Evolutionary conservation across 2,888 invertebrate genomes (phyloP), one percentile per base, ranked within the genome.

Genomic region (Saturnia pavonia): DNA sequence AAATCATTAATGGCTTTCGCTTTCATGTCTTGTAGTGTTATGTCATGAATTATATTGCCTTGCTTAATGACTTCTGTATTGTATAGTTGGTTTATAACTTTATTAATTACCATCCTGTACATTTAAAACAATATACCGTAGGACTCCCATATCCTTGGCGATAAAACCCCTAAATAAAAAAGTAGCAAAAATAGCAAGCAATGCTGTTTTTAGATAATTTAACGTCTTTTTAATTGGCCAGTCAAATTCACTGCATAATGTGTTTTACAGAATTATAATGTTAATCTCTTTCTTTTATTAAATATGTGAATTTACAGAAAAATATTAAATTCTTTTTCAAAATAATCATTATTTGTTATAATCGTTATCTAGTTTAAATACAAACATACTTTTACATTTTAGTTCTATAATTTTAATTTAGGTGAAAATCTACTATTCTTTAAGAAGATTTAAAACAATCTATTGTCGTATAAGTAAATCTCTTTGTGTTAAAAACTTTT

Each of bases 21-120:
- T 65, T 65, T 78, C 77, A 80, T 75, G 76, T 73, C 74, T 74
- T 77, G 72, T 78, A 78, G 77, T 76, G 77, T 73, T 74, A 76
- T 74, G 77, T 74, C 75, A 74, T 72, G 74, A 75, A 75, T 76
- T 74, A 76, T 75, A 77, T 74, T 71, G 70, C 76, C 75, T 74
- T 73, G 73, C 74, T 77, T 75, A 75, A 71, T 72, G 76, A 67
- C 72, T 75, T 69, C 60, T 72, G 42, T 42, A 73, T 73, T 77
- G 75, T 77, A 76, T 80, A 77, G 66, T 74, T 76, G 70, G 77
- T 81, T 80, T 73, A 70, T 40, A 65, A n/a, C 65, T 65, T 63
- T 40, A 40, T 34, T 40, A 4, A 34, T 63, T 40, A 40, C 40
- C 11, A 4, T n/a, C 65, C n/a, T 7, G 27, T 19, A 34, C 19